Percentiles rank a stretch among this genome's conserved stretches.
Evolutionary conservation across 2,113 vertebrate species (phyloP).

Genomic region (Rhea pennata): DNA sequence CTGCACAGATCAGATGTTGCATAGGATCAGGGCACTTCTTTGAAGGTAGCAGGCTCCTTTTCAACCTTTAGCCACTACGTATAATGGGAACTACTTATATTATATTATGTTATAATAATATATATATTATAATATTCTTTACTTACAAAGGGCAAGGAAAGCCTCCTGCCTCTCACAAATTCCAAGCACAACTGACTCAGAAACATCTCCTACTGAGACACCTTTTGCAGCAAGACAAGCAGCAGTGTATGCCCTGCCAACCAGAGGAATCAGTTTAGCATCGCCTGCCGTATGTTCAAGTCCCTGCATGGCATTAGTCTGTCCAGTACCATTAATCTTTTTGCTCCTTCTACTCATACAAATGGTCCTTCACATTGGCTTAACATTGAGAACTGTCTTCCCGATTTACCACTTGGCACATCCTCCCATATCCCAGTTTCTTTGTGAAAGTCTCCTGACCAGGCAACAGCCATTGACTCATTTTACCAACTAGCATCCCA

Average conservation of each 20-base stretch:
- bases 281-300: neutral
- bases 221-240: neutral
- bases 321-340: neutral
- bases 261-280: neutral
- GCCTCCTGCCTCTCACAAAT: constrained; percentile 4
- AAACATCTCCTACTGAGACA: neutral
- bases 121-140: constrained; percentile 54
- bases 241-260: neutral
- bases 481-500: neutral
- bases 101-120: neutral
- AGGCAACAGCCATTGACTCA: neutral
- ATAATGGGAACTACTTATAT: constrained; percentile 47
- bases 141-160: constrained; percentile 18
- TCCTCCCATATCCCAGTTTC: neutral
- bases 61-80: constrained; percentile 26
- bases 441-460: neutral
- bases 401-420: neutral
- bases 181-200: neutral
- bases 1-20: neutral
- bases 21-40: neutral
- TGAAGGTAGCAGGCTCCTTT: neutral
- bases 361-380: neutral
- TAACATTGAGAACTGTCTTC: neutral
- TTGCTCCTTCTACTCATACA: neutral
- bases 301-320: neutral